Percentiles rank a stretch among this genome's conserved stretches.
These are phyloP conservation scores for Quadriops clusia DNA, from an alignment of 2,888 invertebrate genomes.

Conservation along the genomic window DNA sequence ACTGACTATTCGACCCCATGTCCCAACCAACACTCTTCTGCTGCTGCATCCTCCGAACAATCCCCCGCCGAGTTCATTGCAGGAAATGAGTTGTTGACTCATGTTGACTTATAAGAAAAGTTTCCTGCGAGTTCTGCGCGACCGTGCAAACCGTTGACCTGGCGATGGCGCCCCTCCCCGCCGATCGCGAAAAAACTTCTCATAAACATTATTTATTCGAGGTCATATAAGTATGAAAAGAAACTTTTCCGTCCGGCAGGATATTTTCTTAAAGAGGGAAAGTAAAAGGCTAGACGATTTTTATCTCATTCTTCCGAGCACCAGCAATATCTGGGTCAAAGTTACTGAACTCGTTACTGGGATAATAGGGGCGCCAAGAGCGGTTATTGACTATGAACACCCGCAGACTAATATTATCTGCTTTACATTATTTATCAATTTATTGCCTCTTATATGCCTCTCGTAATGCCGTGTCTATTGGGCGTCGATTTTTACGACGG, in stretches of 20 bases:
- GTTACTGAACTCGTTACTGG: slow-evolving; percentile 33
- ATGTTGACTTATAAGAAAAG: too few relatives aligned
- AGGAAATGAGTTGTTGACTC: too few relatives aligned
- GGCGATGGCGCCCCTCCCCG: slow-evolving; percentile 1
- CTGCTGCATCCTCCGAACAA: too few relatives aligned
- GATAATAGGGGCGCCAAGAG: slow-evolving; percentile 25
- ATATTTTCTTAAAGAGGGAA: slow-evolving; percentile 10
- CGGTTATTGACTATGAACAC: slow-evolving; percentile 28
- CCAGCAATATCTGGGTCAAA: slow-evolving; percentile 33
- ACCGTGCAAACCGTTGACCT: too few relatives aligned
- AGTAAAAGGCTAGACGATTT: slow-evolving; percentile 31
- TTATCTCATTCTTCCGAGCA: slow-evolving; percentile 28
- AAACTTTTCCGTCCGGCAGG: slow-evolving; percentile 9
- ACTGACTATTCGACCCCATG: too few relatives aligned
- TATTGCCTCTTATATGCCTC: slow-evolving; percentile 13
- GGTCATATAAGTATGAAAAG: too few relatives aligned
- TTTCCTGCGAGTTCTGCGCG: too few relatives aligned
- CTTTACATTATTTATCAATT: slow-evolving; percentile 25
- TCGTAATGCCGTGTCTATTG: slow-evolving; percentile 1
- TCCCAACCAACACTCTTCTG: too few relatives aligned
- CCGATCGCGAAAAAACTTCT: background rate
- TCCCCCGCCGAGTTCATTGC: too few relatives aligned
- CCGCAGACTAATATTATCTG: slow-evolving; percentile 19
- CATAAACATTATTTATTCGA: too few relatives aligned
- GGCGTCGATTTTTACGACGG: background rate